Evolutionary conservation across 2,888 invertebrate genomes (phyloP).

Genomic region (Yponomeuta cagnagella): DNA sequence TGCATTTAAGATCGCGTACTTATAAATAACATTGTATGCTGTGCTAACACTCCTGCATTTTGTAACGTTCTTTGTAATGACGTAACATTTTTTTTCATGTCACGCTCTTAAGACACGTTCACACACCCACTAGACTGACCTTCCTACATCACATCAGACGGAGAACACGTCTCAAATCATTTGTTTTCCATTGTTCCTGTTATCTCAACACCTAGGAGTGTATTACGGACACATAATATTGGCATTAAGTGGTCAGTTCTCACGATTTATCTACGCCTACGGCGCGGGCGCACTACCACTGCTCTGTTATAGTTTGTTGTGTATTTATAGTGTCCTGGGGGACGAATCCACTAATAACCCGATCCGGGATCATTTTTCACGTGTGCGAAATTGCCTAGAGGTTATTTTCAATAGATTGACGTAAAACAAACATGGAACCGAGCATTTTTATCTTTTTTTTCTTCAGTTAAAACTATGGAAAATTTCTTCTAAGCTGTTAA

Average conservation of each 20-base stretch:
- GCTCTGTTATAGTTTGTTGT: not conserved
- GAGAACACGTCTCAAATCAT: conserved; percentile 2
- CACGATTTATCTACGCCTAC: conserved; percentile 11
- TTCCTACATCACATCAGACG: not conserved
- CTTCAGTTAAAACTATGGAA: too few species aligned
- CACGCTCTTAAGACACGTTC: not conserved
- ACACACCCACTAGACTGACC: not conserved
- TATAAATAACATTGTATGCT: too few species aligned
- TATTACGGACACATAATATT: not conserved
- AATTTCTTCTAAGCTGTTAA: too few species aligned
- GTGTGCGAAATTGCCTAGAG: too few species aligned
- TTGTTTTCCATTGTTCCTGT: conserved; percentile 11
- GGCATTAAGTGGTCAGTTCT: conserved; percentile 8
- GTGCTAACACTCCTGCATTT: too few species aligned
- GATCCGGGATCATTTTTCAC: too few species aligned
- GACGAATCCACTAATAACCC: too few species aligned
- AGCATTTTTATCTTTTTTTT: too few species aligned
- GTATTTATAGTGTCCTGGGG: not conserved
- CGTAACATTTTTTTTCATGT: not conserved
- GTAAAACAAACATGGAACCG: too few species aligned
- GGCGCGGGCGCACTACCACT: not conserved
- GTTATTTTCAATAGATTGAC: too few species aligned
- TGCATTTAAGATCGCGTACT: too few species aligned
- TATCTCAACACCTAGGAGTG: conserved; percentile 11
- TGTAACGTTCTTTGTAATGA: not conserved